A percentile compares a stretch with the other conserved stretches of the same genome.
Evolutionary conservation across 1,140 invertebrate genomes (phyloP).

Genomic region (Oryzaephilus surinamensis): DNA sequence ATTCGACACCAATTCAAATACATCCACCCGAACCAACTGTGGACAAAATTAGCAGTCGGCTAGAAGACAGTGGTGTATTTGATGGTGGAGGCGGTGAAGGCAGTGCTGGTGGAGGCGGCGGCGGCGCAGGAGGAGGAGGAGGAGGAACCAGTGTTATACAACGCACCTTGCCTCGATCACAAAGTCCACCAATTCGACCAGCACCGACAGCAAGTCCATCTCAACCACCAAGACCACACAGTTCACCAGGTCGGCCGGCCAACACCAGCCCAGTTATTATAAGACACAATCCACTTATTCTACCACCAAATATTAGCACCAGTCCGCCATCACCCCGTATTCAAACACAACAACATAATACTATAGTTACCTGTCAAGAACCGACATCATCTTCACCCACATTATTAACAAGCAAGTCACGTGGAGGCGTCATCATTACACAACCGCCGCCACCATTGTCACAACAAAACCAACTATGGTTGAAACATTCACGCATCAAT

Average conservation of each 20-base stretch:
- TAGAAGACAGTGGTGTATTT: slow-evolving; percentile 30
- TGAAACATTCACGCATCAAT: slow-evolving; percentile 52
- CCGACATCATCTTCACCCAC: slow-evolving; percentile 27
- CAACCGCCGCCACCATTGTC: slow-evolving; percentile 33
- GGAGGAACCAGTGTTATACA: slow-evolving; percentile 27
- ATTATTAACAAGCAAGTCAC: slow-evolving; percentile 28
- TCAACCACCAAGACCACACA: slow-evolving; percentile 36
- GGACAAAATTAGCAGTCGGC: slow-evolving; percentile 25
- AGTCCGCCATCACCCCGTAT: slow-evolving; percentile 22
- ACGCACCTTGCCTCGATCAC: slow-evolving; percentile 23
- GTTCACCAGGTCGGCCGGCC: slow-evolving; percentile 31
- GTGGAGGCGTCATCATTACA: slow-evolving; percentile 38
- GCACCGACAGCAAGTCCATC: slow-evolving; percentile 28
- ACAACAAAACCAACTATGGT: slow-evolving; percentile 47
- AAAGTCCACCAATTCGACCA: slow-evolving; percentile 30
- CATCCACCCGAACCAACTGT: slow-evolving; percentile 22
- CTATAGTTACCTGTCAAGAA: slow-evolving; percentile 26
- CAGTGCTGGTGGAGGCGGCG: slow-evolving; percentile 5
- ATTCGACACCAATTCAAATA: slow-evolving; percentile 26
- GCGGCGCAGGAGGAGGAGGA: neutral
- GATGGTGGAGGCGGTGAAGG: slow-evolving; percentile 25
- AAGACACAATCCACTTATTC: slow-evolving; percentile 27
- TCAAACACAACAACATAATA: slow-evolving; percentile 8
- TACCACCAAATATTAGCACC: too few species aligned
- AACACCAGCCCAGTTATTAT: slow-evolving; percentile 30